phyloP scores from a whole-genome alignment of 64 coral and sea anemone species.

The Trachythela sp. region DNA sequence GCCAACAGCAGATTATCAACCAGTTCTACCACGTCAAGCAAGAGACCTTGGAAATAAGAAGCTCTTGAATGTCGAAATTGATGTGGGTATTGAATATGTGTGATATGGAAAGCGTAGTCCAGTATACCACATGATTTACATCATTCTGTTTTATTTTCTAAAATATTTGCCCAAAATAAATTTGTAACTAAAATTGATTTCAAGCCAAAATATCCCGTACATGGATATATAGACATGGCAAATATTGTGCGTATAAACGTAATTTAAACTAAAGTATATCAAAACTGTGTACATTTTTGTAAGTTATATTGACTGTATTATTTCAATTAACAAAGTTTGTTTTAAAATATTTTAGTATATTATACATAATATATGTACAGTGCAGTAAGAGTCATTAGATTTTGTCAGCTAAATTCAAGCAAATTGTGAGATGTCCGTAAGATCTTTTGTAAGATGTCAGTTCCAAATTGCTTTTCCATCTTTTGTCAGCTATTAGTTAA shows the following conservation, averaged over 20 bases:
- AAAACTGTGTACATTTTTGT: neutral
- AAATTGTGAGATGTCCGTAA: no score
- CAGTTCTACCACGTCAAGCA: constrained; percentile 34
- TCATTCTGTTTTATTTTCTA: no score
- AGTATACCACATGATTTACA: neutral
- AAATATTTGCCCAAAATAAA: neutral
- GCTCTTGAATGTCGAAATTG: no score
- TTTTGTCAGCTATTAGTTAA: no score
- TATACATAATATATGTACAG: no score
- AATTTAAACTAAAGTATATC: neutral
- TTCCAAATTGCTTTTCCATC: no score
- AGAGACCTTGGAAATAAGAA: constrained; percentile 36
- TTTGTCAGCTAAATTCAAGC: no score
- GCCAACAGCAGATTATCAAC: constrained; percentile 53
- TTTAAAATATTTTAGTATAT: neutral
- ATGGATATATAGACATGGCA: no score
- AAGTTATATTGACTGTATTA: neutral
- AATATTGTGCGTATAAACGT: no score
- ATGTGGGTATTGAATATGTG: neutral
- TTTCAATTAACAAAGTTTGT: neutral
- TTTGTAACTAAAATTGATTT: neutral
- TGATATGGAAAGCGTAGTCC: neutral
- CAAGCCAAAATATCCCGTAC: no score
- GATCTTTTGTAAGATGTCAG: no score
- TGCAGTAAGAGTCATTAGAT: no score